Evolutionary conservation across 2,888 invertebrate genomes (phyloP), one percentile per base, ranked within the genome.

Genomic region (Tortrix viridana): DNA sequence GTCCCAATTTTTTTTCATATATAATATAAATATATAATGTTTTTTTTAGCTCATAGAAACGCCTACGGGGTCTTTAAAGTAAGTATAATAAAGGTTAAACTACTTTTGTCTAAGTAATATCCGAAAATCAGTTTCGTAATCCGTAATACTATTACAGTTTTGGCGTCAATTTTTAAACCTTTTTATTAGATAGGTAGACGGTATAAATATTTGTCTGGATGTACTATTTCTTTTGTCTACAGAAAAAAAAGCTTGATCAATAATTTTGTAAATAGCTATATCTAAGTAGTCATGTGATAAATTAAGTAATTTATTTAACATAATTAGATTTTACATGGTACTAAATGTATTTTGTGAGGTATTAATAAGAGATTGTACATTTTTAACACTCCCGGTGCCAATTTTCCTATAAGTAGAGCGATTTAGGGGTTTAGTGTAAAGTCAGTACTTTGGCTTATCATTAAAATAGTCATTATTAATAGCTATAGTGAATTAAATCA

Each of bases 231-330:
- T 19, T 46, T 37, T n/a, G 20, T 47, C n/a, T n/a, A 37, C 5
- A n/a, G 3, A 50, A 12, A 41, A 62, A 20, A 14, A 62, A 58
- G 47, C 58, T 63, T 58, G 41, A 22, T 62, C 22, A 50, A 55
- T 41, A 20, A 50, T 74, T 59, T 62, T 86, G 85, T 85, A 84
- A 74, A 85, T 83, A 83, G 69, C 68, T 76, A 76, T 68, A 66
- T 66, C 67, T 82, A 81, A 82, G 80, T 84, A 89, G 84, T 84
- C 81, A 84, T 80, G 82, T 86, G 86, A 84, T 88, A 85, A 76
- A 76, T 54, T 86, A 86, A 87, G 84, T 88, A 83, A 88, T 84
- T 89, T 89, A 89, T 89, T 88, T 32, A 32, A 32, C 3, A 72
- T 71, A 75, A 74, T 72, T 85, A 86, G 82, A 78, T 84, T 85